A percentile compares a stretch with the other conserved stretches of the same genome.
These are phyloP conservation scores for Drosophila kurseongensis DNA, from an alignment of 1,140 invertebrate species.

Conservation along the genomic window DNA sequence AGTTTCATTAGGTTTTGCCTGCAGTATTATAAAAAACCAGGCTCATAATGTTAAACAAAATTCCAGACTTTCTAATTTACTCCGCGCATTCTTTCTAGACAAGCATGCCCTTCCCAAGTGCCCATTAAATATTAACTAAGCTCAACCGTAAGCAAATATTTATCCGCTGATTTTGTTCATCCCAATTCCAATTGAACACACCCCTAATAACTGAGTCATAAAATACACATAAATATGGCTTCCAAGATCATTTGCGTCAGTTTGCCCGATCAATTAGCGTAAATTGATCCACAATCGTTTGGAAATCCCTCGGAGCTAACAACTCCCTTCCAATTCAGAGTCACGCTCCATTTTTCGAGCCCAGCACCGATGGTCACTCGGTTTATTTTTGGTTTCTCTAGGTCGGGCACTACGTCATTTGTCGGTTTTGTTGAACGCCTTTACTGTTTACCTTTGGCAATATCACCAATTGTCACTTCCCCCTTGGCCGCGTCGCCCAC, in stretches of 20 bases:
- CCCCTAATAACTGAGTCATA: slow-evolving; percentile 22
- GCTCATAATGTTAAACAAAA: not conserved
- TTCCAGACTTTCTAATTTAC: not conserved
- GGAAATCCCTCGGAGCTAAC: slow-evolving; percentile 17
- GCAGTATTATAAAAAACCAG: too few species aligned
- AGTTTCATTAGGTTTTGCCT: too few species aligned
- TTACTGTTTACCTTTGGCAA: slow-evolving; percentile 37
- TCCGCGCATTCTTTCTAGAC: not conserved
- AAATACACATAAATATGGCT: not conserved
- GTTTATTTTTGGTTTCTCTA: slow-evolving; percentile 25
- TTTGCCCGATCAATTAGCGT: slow-evolving; percentile 37
- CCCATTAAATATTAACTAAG: slow-evolving; percentile 8
- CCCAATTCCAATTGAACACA: not conserved
- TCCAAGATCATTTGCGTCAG: slow-evolving; percentile 27
- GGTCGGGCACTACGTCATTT: slow-evolving; percentile 44
- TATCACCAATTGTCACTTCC: slow-evolving; percentile 34
- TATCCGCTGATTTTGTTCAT: slow-evolving; percentile 1
- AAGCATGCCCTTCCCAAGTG: not conserved
- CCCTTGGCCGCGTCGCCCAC: slow-evolving; percentile 3
- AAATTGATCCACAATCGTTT: slow-evolving; percentile 21
- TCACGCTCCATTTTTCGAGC: slow-evolving; percentile 46
- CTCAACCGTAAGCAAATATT: slow-evolving; percentile 17
- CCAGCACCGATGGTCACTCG: slow-evolving; percentile 28
- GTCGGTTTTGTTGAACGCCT: slow-evolving; percentile 15
- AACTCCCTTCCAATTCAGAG: slow-evolving; percentile 27